phyloP scores from a whole-genome alignment of 2,888 invertebrate genomes.

The Stictocephala bisonia region DNA sequence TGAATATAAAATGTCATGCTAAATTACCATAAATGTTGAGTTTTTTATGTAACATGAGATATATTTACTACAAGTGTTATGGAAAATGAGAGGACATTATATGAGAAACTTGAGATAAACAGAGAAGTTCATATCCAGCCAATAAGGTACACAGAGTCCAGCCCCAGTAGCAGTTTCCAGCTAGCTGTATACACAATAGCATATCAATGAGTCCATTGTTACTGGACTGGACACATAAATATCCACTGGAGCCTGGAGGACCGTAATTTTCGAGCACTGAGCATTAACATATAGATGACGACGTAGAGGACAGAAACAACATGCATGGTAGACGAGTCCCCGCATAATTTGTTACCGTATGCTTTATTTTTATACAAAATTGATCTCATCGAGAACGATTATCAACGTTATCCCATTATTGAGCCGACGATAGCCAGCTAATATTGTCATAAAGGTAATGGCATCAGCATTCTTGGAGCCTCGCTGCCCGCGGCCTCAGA shows the following conservation, averaged over 20 bases:
- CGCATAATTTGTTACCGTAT: conserved; percentile 36
- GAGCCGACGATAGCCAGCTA: conserved; percentile 34
- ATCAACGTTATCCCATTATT: conserved; percentile 37
- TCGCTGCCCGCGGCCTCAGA: not conserved
- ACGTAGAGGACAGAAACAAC: conserved; percentile 5
- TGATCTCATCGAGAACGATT: conserved; percentile 35
- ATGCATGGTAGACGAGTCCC: conserved; percentile 31
- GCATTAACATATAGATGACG: conserved; percentile 38
- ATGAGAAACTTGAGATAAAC: no score
- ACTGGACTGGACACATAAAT: conserved; percentile 2
- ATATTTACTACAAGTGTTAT: no score
- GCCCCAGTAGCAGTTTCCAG: no score
- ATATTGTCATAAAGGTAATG: conserved; percentile 42
- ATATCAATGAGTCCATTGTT: conserved; percentile 33
- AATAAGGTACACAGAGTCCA: no score
- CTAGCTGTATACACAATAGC: conserved; percentile 1
- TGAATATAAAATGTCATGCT: no score
- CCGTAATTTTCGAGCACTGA: conserved; percentile 30
- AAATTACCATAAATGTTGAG: no score
- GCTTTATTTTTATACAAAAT: conserved; percentile 41
- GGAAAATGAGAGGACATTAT: no score
- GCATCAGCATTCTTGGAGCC: conserved; percentile 32
- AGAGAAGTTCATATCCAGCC: no score
- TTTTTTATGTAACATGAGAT: no score
- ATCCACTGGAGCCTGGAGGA: conserved; percentile 28